Evolutionary conservation across 2,888 invertebrate genomes (phyloP), one percentile per base, ranked within the genome.

Genomic region (Caenorhabditis panamensis): DNA sequence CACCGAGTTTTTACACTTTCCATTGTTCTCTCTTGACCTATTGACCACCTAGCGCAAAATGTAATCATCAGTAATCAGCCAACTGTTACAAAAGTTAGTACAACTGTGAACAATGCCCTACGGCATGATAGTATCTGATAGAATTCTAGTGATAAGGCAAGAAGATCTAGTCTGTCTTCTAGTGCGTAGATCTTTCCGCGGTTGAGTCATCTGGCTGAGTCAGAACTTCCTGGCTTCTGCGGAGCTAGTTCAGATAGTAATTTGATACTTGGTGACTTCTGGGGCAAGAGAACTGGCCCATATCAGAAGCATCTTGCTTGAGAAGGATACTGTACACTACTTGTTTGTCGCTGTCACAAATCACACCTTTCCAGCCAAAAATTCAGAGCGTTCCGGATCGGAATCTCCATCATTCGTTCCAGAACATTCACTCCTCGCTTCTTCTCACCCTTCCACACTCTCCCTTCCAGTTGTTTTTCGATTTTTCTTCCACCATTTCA

Each of bases 401-500:
- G 11, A 31, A 4, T 31, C 9, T 41, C 41, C n/a, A n/a, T 2
- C 20, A 13, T 3, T 41, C 47, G 47, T 47, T 47, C 47, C 47
- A 47, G 47, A 47, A 47, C 47, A 47, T 18, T 5, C 18, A 6
- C 47, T 18, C 20, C 37, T 11, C 13, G 8, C 24, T 31, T 31
- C 31, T 31, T 28, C 26, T 62, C 47, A 47, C 49, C 36, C 22
- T 31, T 20, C 28, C 13, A 5, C 44, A 44, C 47, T 20, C 16
- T 41, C 18, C 47, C 3, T 20, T 18, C 44, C 66, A 66, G 24
- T 37, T 64, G 63, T 66, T 54, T 37, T 66, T 66, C 31, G 9
- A 4, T 6, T 31, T 31, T 31, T 9, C 31, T 6, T 31, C 31
- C 4, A 31, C 31, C n/a, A n/a, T 24, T 41, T 44, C n/a, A 22